Conservation (phyloP, 2,113 vertebrate genomes). For the Zapus hudsonius region DNA sequence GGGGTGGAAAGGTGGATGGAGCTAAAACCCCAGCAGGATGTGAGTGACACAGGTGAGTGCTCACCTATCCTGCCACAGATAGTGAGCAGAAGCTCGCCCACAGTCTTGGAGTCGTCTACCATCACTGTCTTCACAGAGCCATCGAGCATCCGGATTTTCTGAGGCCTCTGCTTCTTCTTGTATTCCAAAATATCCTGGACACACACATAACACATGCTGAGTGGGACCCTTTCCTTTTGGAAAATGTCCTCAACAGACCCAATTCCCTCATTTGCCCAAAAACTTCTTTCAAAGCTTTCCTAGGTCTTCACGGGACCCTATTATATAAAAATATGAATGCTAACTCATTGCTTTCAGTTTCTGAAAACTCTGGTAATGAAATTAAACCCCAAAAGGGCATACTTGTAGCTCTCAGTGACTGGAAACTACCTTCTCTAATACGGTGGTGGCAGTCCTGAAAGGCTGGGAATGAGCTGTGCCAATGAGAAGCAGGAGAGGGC, state of each 20-base stretch:
- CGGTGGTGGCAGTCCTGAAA: neutral
- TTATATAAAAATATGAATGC: neutral
- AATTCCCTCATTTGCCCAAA: neutral
- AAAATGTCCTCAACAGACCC: neutral
- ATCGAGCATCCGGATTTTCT: constrained; percentile 99
- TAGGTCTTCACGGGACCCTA: neutral
- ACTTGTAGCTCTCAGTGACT: neutral
- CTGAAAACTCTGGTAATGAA: neutral
- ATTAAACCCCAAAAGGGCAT: neutral
- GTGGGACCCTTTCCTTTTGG: neutral
- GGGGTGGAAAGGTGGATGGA: neutral
- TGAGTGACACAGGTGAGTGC: neutral
- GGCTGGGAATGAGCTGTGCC: neutral
- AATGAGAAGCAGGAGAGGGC: neutral
- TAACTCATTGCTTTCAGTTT: constrained; percentile 10
- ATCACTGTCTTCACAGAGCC: constrained; percentile 98
- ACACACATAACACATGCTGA: neutral
- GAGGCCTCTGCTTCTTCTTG: constrained; percentile 98
- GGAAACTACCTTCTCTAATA: neutral
- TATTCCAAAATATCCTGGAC: constrained; percentile 96
- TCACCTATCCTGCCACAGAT: constrained; percentile 99
- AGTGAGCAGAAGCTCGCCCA: constrained; percentile 97
- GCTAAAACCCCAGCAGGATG: neutral
- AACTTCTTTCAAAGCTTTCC: neutral
- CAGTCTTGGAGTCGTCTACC: constrained; percentile 99